These are phyloP conservation scores for Dynastes grantii DNA, from an alignment of 2,888 invertebrate species.

Conservation along the genomic window DNA sequence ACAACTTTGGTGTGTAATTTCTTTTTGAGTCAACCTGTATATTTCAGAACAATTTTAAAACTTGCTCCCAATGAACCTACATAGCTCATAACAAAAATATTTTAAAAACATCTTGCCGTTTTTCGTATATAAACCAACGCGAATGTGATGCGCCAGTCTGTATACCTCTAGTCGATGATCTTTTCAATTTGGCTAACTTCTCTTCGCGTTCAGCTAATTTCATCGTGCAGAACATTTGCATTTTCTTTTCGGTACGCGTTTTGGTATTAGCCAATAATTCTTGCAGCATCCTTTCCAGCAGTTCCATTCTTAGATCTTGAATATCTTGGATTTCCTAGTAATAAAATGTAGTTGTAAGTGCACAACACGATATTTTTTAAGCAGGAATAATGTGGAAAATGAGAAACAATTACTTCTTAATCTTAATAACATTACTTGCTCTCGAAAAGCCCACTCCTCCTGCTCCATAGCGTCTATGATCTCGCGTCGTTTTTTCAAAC, in stretches of 20 bases:
- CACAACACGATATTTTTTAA: too few species aligned
- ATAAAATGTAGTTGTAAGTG: neutral
- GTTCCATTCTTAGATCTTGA: conserved; percentile 78
- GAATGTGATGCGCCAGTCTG: too few species aligned
- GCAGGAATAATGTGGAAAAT: too few species aligned
- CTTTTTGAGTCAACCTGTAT: too few species aligned
- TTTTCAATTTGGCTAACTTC: conserved; percentile 74
- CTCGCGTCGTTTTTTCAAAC: conserved; percentile 76
- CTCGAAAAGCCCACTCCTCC: conserved; percentile 88
- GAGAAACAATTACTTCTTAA: conserved; percentile 15
- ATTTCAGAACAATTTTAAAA: too few species aligned
- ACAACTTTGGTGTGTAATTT: too few species aligned
- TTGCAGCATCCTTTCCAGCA: conserved; percentile 78
- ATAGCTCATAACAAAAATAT: too few species aligned
- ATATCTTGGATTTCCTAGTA: conserved; percentile 81
- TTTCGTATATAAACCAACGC: too few species aligned
- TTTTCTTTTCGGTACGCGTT: conserved; percentile 70
- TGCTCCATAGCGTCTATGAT: conserved; percentile 86
- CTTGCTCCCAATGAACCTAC: too few species aligned
- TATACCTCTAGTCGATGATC: conserved; percentile 72
- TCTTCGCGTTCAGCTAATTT: conserved; percentile 74
- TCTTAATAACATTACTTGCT: conserved; percentile 73
- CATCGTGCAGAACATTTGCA: conserved; percentile 72
- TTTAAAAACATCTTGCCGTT: too few species aligned
- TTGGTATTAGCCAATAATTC: conserved; percentile 72